Evolutionary conservation across 2,113 vertebrate species (phyloP).

Genomic region (Stomatorhinus ivindoensis): DNA sequence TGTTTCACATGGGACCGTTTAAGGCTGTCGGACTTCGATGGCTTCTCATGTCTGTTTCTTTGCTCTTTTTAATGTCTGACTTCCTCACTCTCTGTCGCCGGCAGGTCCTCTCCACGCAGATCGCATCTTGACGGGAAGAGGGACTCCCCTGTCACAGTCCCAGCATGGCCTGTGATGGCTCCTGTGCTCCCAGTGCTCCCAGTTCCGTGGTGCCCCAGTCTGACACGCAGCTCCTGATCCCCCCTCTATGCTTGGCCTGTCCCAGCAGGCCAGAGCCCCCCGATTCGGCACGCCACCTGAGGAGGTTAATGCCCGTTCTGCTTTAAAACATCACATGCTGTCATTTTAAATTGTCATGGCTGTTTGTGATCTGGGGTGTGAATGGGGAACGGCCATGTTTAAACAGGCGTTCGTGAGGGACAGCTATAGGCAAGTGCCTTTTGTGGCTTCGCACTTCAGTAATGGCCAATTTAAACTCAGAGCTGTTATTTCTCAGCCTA

Average conservation of each 20-base stretch:
- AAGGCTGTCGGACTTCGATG: not conserved
- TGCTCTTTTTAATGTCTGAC: not conserved
- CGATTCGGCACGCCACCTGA: constrained; percentile 87
- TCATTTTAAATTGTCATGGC: not conserved
- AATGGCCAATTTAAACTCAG: not conserved
- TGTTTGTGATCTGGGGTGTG: not conserved
- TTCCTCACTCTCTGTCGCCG: not conserved
- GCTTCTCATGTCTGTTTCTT: not conserved
- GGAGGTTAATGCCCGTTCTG: constrained; percentile 64
- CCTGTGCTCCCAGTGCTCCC: constrained; percentile 83
- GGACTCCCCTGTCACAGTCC: constrained; percentile 44
- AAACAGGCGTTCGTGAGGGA: not conserved
- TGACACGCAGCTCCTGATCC: constrained; percentile 97
- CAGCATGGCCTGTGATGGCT: constrained; percentile 96
- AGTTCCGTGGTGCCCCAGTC: constrained; percentile 93
- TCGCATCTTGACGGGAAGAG: constrained; percentile 19
- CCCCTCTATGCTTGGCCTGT: constrained; percentile 96
- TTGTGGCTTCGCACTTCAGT: not conserved
- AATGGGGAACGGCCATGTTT: not conserved
- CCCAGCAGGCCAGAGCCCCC: constrained; percentile 94
- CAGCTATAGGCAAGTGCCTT: not conserved
- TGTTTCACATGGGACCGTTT: not conserved
- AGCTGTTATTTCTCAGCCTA: not conserved
- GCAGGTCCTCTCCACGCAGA: not conserved
- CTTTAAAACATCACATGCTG: not conserved